Percentiles rank a stretch among this genome's conserved stretches.
phyloP scores from a whole-genome alignment of 64 coral and sea anemone genomes.

The Platygyra sinensis region DNA sequence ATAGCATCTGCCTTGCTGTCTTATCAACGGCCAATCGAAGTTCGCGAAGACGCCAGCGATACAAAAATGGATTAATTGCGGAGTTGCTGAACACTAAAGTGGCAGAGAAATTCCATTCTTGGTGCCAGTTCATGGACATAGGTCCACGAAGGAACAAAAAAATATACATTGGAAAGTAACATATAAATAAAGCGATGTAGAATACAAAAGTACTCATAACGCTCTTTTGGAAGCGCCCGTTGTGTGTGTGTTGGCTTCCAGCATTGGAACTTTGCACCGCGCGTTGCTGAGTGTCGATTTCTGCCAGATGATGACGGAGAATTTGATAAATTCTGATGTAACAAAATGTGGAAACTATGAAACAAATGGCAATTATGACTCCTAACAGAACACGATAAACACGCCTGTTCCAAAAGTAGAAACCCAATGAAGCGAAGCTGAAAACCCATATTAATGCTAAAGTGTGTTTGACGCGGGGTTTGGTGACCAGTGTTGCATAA shows the following conservation, averaged over 20 bases:
- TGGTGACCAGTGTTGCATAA: background rate
- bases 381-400: background rate
- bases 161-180: background rate
- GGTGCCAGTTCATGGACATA: background rate
- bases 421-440: background rate
- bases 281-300: background rate
- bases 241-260: background rate
- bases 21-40: background rate
- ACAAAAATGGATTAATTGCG: constrained; percentile 5
- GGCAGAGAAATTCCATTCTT: background rate
- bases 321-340: background rate
- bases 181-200: background rate
- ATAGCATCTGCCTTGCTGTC: background rate
- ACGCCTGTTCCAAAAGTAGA: background rate
- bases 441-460: background rate
- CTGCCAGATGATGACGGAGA: background rate
- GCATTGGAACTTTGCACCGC: background rate
- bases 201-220: background rate
- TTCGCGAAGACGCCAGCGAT: background rate
- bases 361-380: background rate
- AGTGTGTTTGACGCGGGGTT: background rate
- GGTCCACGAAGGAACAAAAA: background rate
- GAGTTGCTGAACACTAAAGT: background rate
- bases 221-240: background rate
- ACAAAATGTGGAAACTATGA: background rate